Base-by-base conservation (phyloP, 1,140 invertebrate species). In the Sinonovacula constricta region DNA sequence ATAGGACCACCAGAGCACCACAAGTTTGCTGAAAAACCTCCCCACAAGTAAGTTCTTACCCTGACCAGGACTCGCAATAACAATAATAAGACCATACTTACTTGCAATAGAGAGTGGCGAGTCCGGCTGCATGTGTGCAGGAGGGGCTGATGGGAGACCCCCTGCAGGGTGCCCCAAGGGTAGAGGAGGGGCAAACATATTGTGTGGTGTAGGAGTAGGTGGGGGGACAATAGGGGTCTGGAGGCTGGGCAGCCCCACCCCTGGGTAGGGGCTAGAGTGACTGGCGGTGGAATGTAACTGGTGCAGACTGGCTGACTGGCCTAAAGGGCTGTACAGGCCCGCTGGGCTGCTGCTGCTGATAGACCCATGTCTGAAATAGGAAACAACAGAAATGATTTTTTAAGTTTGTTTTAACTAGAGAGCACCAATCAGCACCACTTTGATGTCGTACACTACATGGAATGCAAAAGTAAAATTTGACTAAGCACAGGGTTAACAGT, bases 191-290 rank as follows among this genome's bases (percentile, higher is more conserved):
- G 90, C 89, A 74, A 91, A 91, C 87, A 91, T 91, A 62, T 84
- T 84, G 79, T 81, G 81, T 60, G 82, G 76, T 70, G 77, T 79
- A 62, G 80, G 70, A 36, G 81, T 66, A n/a, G 82, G 70, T 54
- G 81, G 57, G 94, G 89, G n/a, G 94, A 94, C 28, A 94, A 92
- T 30, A 94, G 93, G 86, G 93, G 72, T 66, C 51, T 70, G 83
- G 56, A 81, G 82, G 77, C 94, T 89, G 24, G 94, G 94, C 31
- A 94, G 92, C 18, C 94, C 93, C 62, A 57, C 14, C 51, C 60
- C 53, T 18, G 60, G 72, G 30, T 36, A 45, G 57, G 54, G 57
- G 39, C 54, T 63, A 15, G 72, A 74, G 14, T 66, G 74, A 3
- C 57, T n/a, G 54, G 70, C 36, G 45, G 57, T 53, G 70, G 39